These are phyloP conservation scores for Catostylus mosaicus DNA, from an alignment of 30 jellyfish, hydroid and myxozoan genomes.

Conservation along the genomic window DNA sequence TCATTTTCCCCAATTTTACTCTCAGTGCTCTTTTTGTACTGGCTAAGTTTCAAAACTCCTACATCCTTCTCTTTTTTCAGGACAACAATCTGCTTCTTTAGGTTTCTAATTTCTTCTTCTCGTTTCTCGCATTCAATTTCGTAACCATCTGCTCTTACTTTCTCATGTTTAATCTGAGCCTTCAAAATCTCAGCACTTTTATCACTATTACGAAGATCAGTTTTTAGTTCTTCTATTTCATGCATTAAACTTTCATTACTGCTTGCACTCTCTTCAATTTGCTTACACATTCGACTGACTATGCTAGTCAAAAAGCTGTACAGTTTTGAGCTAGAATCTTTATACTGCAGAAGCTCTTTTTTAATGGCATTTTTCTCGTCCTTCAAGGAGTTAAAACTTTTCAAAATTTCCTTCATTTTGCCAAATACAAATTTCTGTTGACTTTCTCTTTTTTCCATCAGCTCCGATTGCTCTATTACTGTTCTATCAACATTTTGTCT, in stretches of 20 bases:
- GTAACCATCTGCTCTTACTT: background rate
- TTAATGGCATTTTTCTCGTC: slow-evolving; percentile 14
- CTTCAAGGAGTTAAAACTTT: slow-evolving; percentile 1
- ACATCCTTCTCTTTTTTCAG: slow-evolving; percentile 42
- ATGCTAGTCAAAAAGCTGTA: slow-evolving; percentile 3
- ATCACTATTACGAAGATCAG: slow-evolving; percentile 16
- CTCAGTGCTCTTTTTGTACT: slow-evolving; percentile 30
- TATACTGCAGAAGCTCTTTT: slow-evolving; percentile 32
- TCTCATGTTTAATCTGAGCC: slow-evolving; percentile 13
- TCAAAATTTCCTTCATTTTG: slow-evolving; percentile 13
- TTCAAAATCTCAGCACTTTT: slow-evolving; percentile 6
- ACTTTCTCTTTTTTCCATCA: background rate
- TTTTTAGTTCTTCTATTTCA: slow-evolving; percentile 3
- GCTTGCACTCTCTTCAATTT: slow-evolving; percentile 8
- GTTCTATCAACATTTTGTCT: slow-evolving; percentile 24
- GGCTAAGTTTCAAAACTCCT: slow-evolving; percentile 2
- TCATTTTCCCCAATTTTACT: background rate
- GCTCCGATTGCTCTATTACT: slow-evolving; percentile 6
- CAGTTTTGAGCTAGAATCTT: slow-evolving; percentile 22
- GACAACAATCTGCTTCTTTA: slow-evolving; percentile 14
- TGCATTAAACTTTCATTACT: slow-evolving; percentile 6
- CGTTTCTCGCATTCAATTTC: slow-evolving; percentile 7
- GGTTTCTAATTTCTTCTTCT: slow-evolving; percentile 9
- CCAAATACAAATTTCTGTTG: background rate
- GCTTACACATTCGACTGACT: slow-evolving; percentile 37